Conservation (phyloP, 1,140 invertebrate genomes). For the Trissolcus basalis region DNA sequence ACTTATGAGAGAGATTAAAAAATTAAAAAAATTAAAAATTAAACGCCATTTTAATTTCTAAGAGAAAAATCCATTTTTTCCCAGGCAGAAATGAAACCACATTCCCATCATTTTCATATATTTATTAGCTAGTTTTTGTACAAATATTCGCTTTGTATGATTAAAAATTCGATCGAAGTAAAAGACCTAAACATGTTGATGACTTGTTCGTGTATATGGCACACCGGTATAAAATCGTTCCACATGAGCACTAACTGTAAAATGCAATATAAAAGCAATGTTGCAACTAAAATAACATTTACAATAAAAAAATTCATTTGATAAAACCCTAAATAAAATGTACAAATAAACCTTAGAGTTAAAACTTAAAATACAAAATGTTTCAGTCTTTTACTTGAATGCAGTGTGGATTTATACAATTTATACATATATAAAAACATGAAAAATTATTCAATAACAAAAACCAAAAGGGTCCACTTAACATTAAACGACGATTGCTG, state of each 20-base stretch:
- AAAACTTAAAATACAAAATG: constrained; percentile 25
- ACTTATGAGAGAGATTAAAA: constrained; percentile 44
- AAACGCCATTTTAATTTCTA: too few relatives aligned
- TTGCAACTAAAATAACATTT: too few relatives aligned
- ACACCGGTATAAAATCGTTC: constrained; percentile 29
- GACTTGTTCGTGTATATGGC: constrained; percentile 20
- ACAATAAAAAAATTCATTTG: not conserved
- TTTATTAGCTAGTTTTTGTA: constrained; percentile 53
- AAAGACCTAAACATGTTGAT: constrained; percentile 45
- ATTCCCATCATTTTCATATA: constrained; percentile 22
- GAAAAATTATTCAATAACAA: constrained; percentile 49
- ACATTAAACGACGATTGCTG: constrained; percentile 19
- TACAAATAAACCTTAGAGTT: constrained; percentile 1
- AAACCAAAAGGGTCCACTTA: not conserved
- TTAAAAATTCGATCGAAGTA: constrained; percentile 38
- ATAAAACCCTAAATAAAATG: constrained; percentile 3
- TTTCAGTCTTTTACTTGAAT: constrained; percentile 50
- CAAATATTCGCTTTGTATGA: constrained; percentile 49
- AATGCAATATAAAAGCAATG: not conserved
- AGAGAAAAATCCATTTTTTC: too few relatives aligned
- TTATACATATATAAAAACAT: constrained; percentile 57
- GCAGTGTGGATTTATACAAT: constrained; percentile 52
- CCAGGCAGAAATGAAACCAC: constrained; percentile 10
- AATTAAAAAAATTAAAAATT: constrained; percentile 32
- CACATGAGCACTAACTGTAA: too few relatives aligned